Evolutionary conservation across 2,888 invertebrate species (phyloP).

Genomic region (Amblyjoppa fuscipennis): DNA sequence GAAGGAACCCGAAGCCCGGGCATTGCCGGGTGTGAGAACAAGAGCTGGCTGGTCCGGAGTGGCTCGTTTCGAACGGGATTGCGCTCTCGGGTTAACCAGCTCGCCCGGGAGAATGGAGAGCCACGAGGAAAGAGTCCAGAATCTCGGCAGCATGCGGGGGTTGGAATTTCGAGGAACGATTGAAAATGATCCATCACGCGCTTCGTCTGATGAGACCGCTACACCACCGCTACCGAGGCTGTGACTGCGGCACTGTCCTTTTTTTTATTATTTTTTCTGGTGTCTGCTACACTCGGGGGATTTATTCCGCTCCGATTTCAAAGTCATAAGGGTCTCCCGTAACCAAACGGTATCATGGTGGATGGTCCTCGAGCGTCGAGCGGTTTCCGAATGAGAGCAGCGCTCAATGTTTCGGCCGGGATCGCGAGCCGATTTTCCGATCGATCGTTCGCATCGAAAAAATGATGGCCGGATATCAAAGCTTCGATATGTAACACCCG

Average conservation of each 20-base stretch:
- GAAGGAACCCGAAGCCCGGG: constrained; percentile 34
- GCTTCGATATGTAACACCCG: too few species aligned
- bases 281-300: background rate
- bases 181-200: constrained; percentile 58
- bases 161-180: constrained; percentile 45
- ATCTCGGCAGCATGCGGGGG: background rate
- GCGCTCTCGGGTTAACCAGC: constrained; percentile 58
- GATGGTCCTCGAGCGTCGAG: too few species aligned
- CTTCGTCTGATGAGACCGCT: constrained; percentile 27
- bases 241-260: background rate
- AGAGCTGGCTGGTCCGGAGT: constrained; percentile 47
- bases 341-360: background rate
- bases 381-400: too few species aligned
- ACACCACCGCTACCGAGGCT: background rate
- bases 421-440: too few species aligned
- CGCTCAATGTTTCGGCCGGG: too few species aligned
- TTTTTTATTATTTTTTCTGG: background rate
- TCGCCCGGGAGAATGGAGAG: constrained; percentile 41
- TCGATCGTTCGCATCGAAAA: too few species aligned
- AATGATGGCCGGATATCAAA: too few species aligned
- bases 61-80: constrained; percentile 62
- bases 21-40: constrained; percentile 36
- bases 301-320: constrained; percentile 50
- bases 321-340: constrained; percentile 14
- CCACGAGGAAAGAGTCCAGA: constrained; percentile 20